These are phyloP conservation scores for Timandra comae DNA, from an alignment of 2,888 invertebrate genomes.

Conservation along the genomic window DNA sequence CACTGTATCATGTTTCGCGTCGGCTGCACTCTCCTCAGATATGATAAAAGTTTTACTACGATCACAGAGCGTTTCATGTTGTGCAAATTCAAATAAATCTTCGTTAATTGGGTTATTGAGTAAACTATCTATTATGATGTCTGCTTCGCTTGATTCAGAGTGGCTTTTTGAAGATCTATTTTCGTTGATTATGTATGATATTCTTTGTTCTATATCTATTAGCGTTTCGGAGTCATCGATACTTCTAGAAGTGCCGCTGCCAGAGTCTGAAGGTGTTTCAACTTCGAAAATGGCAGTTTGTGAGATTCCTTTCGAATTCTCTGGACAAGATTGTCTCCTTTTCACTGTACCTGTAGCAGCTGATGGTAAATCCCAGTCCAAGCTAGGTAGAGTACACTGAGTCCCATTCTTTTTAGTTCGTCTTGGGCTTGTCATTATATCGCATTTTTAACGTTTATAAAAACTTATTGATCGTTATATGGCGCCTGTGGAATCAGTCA, in stretches of 20 bases:
- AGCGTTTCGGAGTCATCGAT: conserved; percentile 55
- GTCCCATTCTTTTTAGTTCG: conserved; percentile 61
- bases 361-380: conserved; percentile 86
- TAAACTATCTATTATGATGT: conserved; percentile 58
- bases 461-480: conserved; percentile 16
- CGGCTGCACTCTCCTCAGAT: conserved; percentile 33
- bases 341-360: conserved; percentile 84
- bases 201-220: conserved; percentile 65
- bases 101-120: conserved; percentile 44
- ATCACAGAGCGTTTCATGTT: conserved; percentile 46
- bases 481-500: conserved; percentile 8
- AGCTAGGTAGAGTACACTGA: conserved; percentile 53
- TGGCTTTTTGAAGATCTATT: conserved; percentile 68
- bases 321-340: conserved; percentile 76
- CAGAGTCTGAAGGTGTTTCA: conserved; percentile 62
- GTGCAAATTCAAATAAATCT: conserved; percentile 31
- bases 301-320: conserved; percentile 40
- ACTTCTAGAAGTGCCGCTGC: conserved; percentile 59
- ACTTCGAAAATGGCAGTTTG: conserved; percentile 56
- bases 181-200: conserved; percentile 67
- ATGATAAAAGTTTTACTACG: conserved; percentile 60
- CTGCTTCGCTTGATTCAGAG: conserved; percentile 65
- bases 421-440: conserved; percentile 74
- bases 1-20: conserved; percentile 33
- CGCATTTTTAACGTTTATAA: conserved; percentile 43